Conservation (phyloP, 2,888 invertebrate species). For the Macrosoma leucophasiata region DNA sequence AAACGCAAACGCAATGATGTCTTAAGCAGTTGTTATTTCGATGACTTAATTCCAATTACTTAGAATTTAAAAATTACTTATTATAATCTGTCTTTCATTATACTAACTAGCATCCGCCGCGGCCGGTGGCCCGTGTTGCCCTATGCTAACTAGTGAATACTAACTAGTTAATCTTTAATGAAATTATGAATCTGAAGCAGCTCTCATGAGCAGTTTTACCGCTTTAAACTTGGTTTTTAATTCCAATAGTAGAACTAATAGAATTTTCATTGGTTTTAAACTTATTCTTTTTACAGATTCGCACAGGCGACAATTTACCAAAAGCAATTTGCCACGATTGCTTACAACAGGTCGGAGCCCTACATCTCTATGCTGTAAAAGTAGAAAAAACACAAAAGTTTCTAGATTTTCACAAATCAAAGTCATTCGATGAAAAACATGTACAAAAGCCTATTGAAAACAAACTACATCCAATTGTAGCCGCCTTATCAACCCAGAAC, state of each 20-base stretch:
- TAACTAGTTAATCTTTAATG: too few relatives aligned
- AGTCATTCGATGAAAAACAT: conserved; percentile 41
- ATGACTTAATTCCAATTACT: too few relatives aligned
- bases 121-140: too few relatives aligned
- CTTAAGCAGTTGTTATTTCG: too few relatives aligned
- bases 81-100: too few relatives aligned
- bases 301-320: conserved; percentile 57
- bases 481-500: conserved; percentile 37
- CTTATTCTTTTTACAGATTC: conserved; percentile 40
- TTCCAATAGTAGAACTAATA: neutral
- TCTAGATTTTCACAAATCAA: conserved; percentile 55
- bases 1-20: too few relatives aligned
- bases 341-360: conserved; percentile 54
- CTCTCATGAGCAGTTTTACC: too few relatives aligned
- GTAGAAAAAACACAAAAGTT: conserved; percentile 68
- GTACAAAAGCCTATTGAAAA: conserved; percentile 27
- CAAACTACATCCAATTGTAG: conserved; percentile 38
- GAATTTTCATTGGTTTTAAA: neutral
- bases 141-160: too few relatives aligned
- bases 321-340: conserved; percentile 72
- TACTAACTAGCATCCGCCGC: too few relatives aligned
- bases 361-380: conserved; percentile 59
- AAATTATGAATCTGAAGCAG: too few relatives aligned
- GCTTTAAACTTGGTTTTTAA: neutral
- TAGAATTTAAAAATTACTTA: too few relatives aligned